Evolutionary conservation across 1,140 invertebrate genomes (phyloP), one percentile per base, ranked within the genome.

Genomic region (Drosophila fuyamai): DNA sequence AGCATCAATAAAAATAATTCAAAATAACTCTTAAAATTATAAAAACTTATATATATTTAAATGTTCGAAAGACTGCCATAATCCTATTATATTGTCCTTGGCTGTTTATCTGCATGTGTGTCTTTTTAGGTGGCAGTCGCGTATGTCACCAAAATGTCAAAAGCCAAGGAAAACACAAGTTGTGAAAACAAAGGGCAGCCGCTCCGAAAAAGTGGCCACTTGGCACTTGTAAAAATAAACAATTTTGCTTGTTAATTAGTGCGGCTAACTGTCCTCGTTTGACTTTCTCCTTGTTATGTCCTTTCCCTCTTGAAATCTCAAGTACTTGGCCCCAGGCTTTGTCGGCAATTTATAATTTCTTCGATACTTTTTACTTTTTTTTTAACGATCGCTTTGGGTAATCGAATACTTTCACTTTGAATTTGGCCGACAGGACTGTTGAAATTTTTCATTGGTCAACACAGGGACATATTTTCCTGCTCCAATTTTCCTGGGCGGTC

Each of bases 221-320:
- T 81, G 79, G 66, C 81, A 85, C 81, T 86, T 86, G 83, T 83
- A 80, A 83, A 80, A 88, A 88, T 86, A 86, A 86, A 86, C 73
- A 84, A 73, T 83, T 79, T 61, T 59, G 63, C 79, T 83, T 80
- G 83, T 88, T 88, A 88, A 88, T 88, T 88, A 88, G 83, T 88
- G 66, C 67, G 72, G 79, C 86, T 77, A 89, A 86, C 72, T 88
- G 83, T 88, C 83, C 55, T 54, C 60, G 46, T 77, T 50, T 40
- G 58, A 89, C 83, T 88, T 88, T 86, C 83, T 88, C 71, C 76
- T 66, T 57, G 82, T 81, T 84, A 58, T 65, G 54, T 59, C 48
- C 55, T 57, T 47, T 50, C 29, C 50, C 55, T 36, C 32, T 36
- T 40, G 29, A n/a, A 48, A 43, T 14, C 56, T 83, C 73, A 84